Evolutionary conservation across 2,888 invertebrate genomes (phyloP), one percentile per base, ranked within the genome.

Genomic region (Drosophila atroscutellata): DNA sequence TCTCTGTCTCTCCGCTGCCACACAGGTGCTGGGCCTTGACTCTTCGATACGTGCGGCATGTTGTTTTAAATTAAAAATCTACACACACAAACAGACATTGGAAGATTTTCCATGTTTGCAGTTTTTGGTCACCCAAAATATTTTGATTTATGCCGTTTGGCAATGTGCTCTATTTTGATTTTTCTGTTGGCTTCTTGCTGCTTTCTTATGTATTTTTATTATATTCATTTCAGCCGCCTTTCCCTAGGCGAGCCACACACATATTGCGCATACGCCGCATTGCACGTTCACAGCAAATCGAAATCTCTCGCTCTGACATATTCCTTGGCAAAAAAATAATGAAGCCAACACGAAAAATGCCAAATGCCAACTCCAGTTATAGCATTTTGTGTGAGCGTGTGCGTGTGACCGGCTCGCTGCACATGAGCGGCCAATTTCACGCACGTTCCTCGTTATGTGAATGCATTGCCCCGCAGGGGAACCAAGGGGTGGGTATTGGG

Each of bases 21-120:
- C 26, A 68, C 83, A 85, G 83, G 85, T 82, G 83, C 69, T 54
- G 54, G 70, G 64, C 51, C 49, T 26, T 54, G 59, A 50, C 54
- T 60, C 57, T 75, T 72, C 84, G 67, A 72, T 84, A 72, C 70
- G 64, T 71, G 58, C 70, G 39, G 55, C 77, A 71, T 88, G 85
- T 86, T 85, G 86, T 83, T 88, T 88, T 89, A 88, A 86, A 89
- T 86, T 86, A 86, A 88, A 86, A 88, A 83, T 87, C 83, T 65
- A 69, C 72, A 75, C 74, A 72, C 49, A 30, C 18, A 56, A 32
- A 52, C 20, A 62, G 50, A 18, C 59, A 49, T 58, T 60, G 62
- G 71, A 73, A 82, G 72, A 72, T 76, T 83, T 66, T 72, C 58
- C 77, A 66, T 80, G 77, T 69, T 75, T 77, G 77, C 83, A 74